Base-by-base conservation (phyloP, 1,140 invertebrate genomes). In the Nilaparvata lugens region DNA sequence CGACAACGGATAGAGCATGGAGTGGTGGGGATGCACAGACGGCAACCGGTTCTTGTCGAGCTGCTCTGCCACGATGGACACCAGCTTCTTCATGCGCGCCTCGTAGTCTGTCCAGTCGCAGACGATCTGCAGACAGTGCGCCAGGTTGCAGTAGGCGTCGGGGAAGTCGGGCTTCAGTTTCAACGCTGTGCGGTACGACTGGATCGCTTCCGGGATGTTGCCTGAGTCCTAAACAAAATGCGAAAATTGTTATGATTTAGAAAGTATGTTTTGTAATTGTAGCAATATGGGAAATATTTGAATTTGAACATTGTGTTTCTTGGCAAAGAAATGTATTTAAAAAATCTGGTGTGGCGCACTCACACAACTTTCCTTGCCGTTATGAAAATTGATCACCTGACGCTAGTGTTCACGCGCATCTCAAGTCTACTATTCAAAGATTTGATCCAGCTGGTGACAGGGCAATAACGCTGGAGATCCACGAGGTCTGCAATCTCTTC, bases 71-170 rank as follows among this genome's bases (percentile, higher is more conserved):
- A 99, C 95, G 68, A 99, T 98, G 62, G 82, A 83, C 3, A 97
- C 91, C 53, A 99, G 76, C 68, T 93, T 95, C 70, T 94, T 93
- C 95, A 99, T 98, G 61, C 97, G 78, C 1, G 85, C 76, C 55
- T 96, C 92, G 74, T 99, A 99, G 72, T 97, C 93, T 4, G 89
- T 91, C 97, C 97, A 99, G 74, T 99, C 94, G 74, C 97, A 99
- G 2, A 99, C 91, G 68, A 99, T 98, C 82, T 99, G 97, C 58
- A 98, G 78, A 76, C 97, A 99, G 76, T 99, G 97, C 0, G 94
- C 93, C 66, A 99, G 79, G 80, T 99, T 99, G 75, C 97, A 99
- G 74, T 96, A 99, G 0, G 97, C 97, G 80, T 99, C 97, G 0
- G 97, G 95, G 74, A 99, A 99, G 74, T 99, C 95, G 13, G 95